Percentiles rank a stretch among this genome's conserved stretches.
Evolutionary conservation across 2,888 invertebrate genomes (phyloP).

Genomic region (Orchesellides sinensis): DNA sequence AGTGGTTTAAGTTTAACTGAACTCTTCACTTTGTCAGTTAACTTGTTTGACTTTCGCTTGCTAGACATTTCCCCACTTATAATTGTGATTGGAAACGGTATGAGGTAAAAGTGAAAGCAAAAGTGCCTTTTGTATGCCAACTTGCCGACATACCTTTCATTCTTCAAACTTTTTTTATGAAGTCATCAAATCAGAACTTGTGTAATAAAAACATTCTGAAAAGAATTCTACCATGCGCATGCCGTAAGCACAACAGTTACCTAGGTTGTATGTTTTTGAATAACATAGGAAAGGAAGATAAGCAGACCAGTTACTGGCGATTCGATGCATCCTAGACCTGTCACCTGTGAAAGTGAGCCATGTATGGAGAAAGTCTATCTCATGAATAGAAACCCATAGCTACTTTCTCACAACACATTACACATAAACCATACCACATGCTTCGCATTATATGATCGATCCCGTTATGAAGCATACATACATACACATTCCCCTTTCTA

Average conservation of each 20-base stretch:
- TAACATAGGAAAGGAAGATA: not conserved
- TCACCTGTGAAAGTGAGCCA: not conserved
- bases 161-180: not conserved
- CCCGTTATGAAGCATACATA: too few species aligned
- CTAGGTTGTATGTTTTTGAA: not conserved
- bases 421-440: not conserved
- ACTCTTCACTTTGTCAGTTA: not conserved
- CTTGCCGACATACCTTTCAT: not conserved
- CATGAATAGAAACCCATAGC: conserved; percentile 21
- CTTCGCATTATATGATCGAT: too few species aligned
- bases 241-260: too few species aligned
- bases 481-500: too few species aligned
- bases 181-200: too few species aligned
- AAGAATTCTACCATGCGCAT: too few species aligned
- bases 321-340: not conserved
- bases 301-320: not conserved
- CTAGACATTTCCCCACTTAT: not conserved
- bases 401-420: conserved; percentile 34
- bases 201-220: too few species aligned
- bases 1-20: not conserved
- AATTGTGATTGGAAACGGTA: not conserved
- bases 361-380: too few species aligned
- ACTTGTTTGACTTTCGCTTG: not conserved
- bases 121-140: not conserved
- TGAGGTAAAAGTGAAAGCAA: not conserved